These are phyloP conservation scores for Lutraria lutraria DNA, from an alignment of 2,888 invertebrate species.

Conservation along the genomic window DNA sequence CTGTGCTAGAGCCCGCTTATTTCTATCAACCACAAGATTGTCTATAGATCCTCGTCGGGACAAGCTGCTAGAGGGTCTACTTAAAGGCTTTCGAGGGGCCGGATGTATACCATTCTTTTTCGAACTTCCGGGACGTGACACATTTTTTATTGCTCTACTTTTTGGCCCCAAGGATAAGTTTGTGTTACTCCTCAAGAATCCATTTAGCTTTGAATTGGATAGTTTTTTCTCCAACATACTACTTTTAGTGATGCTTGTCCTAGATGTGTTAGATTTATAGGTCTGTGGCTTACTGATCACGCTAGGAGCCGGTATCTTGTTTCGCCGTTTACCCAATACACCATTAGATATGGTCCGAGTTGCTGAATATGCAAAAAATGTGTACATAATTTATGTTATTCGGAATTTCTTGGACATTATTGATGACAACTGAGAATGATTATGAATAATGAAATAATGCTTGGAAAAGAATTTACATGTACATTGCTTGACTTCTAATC, in stretches of 20 bases:
- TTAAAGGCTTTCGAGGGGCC: background rate
- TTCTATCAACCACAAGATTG: conserved; percentile 26
- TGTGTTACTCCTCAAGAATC: background rate
- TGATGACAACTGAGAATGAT: no score
- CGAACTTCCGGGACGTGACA: conserved; percentile 6
- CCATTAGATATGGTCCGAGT: background rate
- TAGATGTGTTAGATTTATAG: background rate
- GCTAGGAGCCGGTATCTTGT: background rate
- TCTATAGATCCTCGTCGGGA: conserved; percentile 31
- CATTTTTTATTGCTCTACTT: background rate
- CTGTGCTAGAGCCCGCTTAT: background rate
- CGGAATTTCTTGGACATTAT: no score
- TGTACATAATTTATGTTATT: no score
- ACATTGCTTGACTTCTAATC: no score
- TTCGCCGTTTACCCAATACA: background rate
- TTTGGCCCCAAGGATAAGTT: background rate
- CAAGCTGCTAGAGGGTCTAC: background rate
- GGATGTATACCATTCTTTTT: conserved; percentile 14
- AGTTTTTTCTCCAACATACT: conserved; percentile 9
- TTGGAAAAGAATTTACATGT: no score
- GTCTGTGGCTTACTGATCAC: background rate
- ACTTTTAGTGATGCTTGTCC: background rate
- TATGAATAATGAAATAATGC: no score
- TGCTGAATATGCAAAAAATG: no score
- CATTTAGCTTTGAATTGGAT: background rate